Conservation (phyloP, 2,113 vertebrate genomes). For the Pampusana beccarii region DNA sequence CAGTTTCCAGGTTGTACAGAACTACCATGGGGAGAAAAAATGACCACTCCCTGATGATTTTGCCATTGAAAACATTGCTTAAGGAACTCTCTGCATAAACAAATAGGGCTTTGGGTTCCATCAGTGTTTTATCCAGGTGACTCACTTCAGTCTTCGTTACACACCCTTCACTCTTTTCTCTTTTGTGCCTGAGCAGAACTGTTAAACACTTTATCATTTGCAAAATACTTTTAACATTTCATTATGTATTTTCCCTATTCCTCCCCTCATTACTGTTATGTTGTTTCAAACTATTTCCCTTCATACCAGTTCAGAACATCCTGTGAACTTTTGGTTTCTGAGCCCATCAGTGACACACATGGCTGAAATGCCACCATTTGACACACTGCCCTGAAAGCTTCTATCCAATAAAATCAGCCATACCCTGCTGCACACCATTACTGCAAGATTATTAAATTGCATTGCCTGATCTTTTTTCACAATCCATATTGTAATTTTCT, state of each 20-base stretch:
- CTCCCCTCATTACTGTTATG: background rate
- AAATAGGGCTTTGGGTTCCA: background rate
- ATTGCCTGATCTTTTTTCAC: conserved; percentile 52
- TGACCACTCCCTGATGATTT: background rate
- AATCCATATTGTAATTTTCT: conserved; percentile 1
- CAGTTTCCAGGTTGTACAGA: background rate
- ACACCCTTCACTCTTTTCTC: background rate
- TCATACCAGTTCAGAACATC: background rate
- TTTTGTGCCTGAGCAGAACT: background rate
- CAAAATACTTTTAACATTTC: background rate
- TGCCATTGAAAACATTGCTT: background rate
- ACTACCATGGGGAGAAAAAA: background rate
- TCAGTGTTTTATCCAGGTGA: background rate
- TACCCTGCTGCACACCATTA: conserved; percentile 49
- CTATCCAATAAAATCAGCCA: conserved; percentile 28
- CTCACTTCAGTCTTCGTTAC: background rate
- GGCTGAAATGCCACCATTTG: background rate
- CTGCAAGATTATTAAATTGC: conserved; percentile 50
- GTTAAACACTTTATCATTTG: background rate
- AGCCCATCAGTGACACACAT: background rate
- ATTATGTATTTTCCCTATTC: background rate
- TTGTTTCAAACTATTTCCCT: background rate
- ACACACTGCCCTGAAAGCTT: background rate
- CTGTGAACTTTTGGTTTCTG: background rate
- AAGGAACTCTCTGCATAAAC: background rate